Percentiles rank a stretch among this genome's conserved stretches.
phyloP scores from a whole-genome alignment of 2,888 invertebrate genomes.

The Monopis laevigella region DNA sequence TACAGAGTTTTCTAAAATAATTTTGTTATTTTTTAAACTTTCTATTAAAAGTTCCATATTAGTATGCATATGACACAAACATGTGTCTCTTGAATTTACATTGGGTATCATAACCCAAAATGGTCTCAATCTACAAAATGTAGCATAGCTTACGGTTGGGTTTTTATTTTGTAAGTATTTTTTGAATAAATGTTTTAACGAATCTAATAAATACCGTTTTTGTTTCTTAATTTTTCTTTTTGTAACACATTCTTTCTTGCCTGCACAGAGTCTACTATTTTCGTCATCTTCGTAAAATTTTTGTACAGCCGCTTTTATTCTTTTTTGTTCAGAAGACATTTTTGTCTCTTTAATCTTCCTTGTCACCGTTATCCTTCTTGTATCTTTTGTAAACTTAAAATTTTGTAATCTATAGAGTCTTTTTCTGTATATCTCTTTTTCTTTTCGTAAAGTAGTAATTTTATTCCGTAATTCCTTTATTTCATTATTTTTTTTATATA shows the following conservation, averaged over 20 bases:
- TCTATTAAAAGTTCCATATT: constrained; percentile 14
- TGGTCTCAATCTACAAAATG: no score
- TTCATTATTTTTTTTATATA: constrained; percentile 12
- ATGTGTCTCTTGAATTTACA: constrained; percentile 15
- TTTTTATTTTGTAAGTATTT: no score
- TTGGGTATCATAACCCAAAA: constrained; percentile 12
- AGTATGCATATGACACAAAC: constrained; percentile 16
- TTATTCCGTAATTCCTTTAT: neutral
- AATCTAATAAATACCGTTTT: no score
- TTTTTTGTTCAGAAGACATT: constrained; percentile 11
- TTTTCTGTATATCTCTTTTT: constrained; percentile 2
- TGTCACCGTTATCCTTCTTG: constrained; percentile 3
- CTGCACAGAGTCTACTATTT: constrained; percentile 15
- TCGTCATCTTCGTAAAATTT: constrained; percentile 16
- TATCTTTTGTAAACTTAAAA: no score
- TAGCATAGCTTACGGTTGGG: no score
- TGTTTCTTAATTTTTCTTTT: constrained; percentile 18
- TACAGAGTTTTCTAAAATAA: constrained; percentile 10
- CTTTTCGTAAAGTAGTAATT: no score
- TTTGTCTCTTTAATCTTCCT: constrained; percentile 11
- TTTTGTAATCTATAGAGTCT: no score
- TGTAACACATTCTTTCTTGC: constrained; percentile 13
- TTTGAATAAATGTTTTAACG: no score
- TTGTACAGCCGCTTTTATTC: constrained; percentile 6
- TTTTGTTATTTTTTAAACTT: no score